phyloP scores from a whole-genome alignment of 2,888 invertebrate genomes.

The Oscheius onirici region DNA sequence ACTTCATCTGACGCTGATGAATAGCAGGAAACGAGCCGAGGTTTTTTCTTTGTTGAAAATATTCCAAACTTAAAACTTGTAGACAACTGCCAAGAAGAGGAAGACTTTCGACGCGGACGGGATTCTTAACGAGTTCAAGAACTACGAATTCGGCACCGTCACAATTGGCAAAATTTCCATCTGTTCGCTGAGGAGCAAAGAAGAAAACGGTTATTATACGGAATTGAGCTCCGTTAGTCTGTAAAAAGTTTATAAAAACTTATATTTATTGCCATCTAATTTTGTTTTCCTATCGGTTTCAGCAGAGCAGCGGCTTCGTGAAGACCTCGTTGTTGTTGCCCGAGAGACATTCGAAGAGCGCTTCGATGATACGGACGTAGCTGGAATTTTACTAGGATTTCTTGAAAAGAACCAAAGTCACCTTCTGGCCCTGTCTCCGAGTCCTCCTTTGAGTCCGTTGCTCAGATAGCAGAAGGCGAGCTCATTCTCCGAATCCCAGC shows the following conservation, averaged over 20 bases:
- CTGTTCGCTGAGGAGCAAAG: not conserved
- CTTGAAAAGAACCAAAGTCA: not conserved
- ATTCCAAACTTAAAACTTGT: not conserved
- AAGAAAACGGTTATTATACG: slow-evolving; percentile 5
- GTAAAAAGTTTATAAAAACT: not conserved
- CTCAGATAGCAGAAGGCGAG: slow-evolving; percentile 73
- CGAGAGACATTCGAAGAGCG: slow-evolving; percentile 39
- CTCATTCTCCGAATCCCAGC: slow-evolving; percentile 69
- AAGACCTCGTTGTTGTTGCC: not conserved
- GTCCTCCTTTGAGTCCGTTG: slow-evolving; percentile 60
- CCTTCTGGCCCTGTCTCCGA: slow-evolving; percentile 15
- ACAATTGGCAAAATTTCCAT: slow-evolving; percentile 21
- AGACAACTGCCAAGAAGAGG: slow-evolving; percentile 24
- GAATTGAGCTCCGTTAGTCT: not conserved
- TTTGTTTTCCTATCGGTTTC: not conserved
- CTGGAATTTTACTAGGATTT: too few species aligned
- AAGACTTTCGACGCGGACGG: slow-evolving; percentile 38
- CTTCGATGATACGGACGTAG: slow-evolving; percentile 49
- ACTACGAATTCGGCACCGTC: slow-evolving; percentile 45
- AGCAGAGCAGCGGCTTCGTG: not conserved
- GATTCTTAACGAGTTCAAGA: slow-evolving; percentile 35
- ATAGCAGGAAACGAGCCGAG: slow-evolving; percentile 42
- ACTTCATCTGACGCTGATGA: slow-evolving; percentile 53
- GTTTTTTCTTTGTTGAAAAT: not conserved
- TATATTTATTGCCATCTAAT: not conserved